phyloP scores from a whole-genome alignment of 2,797 vertebrate species.

The Mallotus villosus region DNA sequence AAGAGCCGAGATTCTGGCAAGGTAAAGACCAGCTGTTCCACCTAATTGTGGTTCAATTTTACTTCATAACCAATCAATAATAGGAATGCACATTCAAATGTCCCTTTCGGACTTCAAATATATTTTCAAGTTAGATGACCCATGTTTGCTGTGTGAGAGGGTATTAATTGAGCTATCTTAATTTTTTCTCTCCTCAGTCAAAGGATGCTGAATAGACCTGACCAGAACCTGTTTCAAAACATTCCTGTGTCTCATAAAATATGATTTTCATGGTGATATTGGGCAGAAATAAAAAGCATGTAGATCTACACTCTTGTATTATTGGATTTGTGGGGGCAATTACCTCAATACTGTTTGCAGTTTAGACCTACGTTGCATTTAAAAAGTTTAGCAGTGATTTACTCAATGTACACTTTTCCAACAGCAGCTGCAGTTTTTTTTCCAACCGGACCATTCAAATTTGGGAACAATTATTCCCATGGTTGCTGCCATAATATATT shows the following conservation, averaged over 20 bases:
- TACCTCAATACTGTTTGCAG: no score
- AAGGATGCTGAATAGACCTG: neutral
- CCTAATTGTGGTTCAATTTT: no score
- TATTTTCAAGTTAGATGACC: neutral
- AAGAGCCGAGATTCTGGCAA: neutral
- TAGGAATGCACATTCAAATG: neutral
- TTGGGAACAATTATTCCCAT: no score
- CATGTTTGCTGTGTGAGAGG: neutral
- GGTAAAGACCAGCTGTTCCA: neutral
- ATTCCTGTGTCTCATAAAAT: constrained; percentile 73
- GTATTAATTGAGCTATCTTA: neutral
- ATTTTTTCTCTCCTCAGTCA: neutral
- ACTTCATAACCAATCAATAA: neutral
- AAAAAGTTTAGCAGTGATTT: no score
- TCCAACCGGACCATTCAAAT: no score
- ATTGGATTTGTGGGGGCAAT: neutral
- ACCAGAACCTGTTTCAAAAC: constrained; percentile 61
- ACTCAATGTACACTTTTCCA: no score
- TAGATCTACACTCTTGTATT: neutral
- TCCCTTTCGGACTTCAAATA: neutral
- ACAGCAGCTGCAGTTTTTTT: no score
- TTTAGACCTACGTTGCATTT: no score
- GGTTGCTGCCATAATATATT: no score
- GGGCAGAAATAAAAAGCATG: neutral
- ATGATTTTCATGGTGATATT: constrained; percentile 65